A percentile compares a stretch with the other conserved stretches of the same genome.
phyloP scores from a whole-genome alignment of 2,797 vertebrate genomes.

The Rousettus madagascariensis region DNA sequence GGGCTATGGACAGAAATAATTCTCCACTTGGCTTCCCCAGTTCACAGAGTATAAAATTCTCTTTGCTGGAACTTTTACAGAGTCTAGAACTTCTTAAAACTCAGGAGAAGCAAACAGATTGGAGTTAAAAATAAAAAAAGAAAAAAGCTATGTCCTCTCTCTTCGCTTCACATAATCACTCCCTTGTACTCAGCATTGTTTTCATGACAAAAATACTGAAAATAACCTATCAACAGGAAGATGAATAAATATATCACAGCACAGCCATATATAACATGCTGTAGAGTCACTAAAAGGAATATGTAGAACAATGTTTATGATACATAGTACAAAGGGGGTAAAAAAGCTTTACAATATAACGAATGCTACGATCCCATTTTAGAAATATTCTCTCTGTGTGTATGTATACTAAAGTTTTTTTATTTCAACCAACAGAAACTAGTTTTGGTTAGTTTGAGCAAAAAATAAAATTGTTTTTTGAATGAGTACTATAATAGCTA shows the following conservation, averaged over 20 bases:
- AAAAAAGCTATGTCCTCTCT: neutral
- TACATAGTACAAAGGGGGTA: neutral
- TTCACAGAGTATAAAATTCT: neutral
- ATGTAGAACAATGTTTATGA: neutral
- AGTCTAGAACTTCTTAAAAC: neutral
- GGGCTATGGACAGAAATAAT: neutral
- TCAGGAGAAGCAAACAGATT: neutral
- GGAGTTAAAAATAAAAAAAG: neutral
- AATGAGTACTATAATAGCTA: neutral
- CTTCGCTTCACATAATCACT: neutral
- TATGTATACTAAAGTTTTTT: neutral
- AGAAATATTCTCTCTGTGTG: neutral
- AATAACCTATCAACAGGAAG: neutral
- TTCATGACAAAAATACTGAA: neutral
- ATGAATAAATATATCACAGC: neutral
- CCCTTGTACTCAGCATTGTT: neutral
- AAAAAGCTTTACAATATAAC: neutral
- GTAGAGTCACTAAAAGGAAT: neutral
- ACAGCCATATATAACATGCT: neutral
- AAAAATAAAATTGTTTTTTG: neutral
- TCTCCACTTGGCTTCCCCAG: neutral
- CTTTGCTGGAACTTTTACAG: neutral
- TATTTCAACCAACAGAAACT: neutral
- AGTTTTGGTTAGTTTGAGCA: neutral
- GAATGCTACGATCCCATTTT: neutral